Base-by-base conservation (phyloP, 2,113 vertebrate genomes). In the Etheostoma cragini region DNA sequence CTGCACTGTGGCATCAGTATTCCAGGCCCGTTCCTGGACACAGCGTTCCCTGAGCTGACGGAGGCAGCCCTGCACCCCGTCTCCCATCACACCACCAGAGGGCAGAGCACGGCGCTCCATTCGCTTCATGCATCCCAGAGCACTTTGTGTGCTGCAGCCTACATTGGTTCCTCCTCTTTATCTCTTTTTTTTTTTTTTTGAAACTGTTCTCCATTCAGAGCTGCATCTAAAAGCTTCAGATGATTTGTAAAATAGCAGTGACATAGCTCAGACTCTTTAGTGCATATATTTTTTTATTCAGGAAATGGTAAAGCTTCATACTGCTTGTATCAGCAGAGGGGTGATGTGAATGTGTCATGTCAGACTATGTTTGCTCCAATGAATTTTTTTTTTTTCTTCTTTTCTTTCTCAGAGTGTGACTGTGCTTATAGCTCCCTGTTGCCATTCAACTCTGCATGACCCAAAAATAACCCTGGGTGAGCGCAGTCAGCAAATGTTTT, bases 1-100 rank as follows among this genome's bases (percentile, higher is more conserved):
- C 92, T 93, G 91, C 91, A 92, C 90, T 68, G 90, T 81, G 86
- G 79, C 87, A 94, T 95, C 94, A 93, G 93, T 94, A 94, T 95
- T 94, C 93, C 72, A 80, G 83, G 78, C 87, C 94, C 92, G 92
- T 92, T 88, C 92, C 72, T 64, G 60, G 94, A 91, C 92, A 94
- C 91, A 35, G 13, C 78, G 58, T 90, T 90, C 90, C 84, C 82
- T 73, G 85, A 85, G 85, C 74, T 54, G 82, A 72, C 63, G 75
- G 61, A 83, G 80, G 81, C 81, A 80, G 26, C 64, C 42, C 77
- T 26, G 33, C 67, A 0, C 64, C n/a, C 65, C 26, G 30, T 78
- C 50, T 2, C 85, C 8, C 64, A 2, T 35, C 12, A 0, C 49
- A 14, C 92, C 94, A 89, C 80, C 91, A 95, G 93, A 81, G 91